Evolutionary conservation across 2,113 vertebrate species (phyloP).

Genomic region (Ondatra zibethicus): DNA sequence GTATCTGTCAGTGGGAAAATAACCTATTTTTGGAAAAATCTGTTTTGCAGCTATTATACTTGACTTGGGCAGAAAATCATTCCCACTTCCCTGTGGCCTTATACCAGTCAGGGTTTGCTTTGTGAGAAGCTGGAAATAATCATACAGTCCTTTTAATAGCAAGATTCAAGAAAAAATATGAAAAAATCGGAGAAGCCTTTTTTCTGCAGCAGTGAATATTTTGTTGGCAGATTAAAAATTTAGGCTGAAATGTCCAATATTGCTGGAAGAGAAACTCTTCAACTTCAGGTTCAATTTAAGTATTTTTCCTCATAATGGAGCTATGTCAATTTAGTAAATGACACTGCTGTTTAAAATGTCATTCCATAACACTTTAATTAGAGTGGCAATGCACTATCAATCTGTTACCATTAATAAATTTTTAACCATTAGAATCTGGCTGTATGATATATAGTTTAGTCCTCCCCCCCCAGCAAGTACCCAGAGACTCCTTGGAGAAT

Average conservation of each 20-base stretch:
- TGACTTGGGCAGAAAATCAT: slow-evolving; percentile 39
- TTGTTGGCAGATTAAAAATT: slow-evolving; percentile 86
- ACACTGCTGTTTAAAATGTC: slow-evolving; percentile 88
- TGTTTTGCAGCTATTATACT: slow-evolving; percentile 36
- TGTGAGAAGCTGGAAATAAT: slow-evolving; percentile 55
- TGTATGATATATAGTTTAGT: slow-evolving; percentile 73
- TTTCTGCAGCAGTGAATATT: slow-evolving; percentile 82
- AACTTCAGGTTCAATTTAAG: slow-evolving; percentile 85
- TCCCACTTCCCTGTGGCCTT: neutral
- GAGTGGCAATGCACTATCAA: slow-evolving; percentile 86
- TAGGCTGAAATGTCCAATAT: slow-evolving; percentile 81
- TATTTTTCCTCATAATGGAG: slow-evolving; percentile 86
- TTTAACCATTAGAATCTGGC: slow-evolving; percentile 85
- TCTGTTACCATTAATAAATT: slow-evolving; percentile 89
- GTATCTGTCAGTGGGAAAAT: neutral
- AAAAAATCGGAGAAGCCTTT: slow-evolving; percentile 76
- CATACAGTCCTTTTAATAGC: neutral
- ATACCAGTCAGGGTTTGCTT: neutral
- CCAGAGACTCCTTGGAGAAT: slow-evolving; percentile 21
- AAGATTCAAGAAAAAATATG: neutral
- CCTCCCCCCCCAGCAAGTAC: neutral
- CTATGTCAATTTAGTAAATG: slow-evolving; percentile 87
- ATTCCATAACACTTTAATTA: slow-evolving; percentile 87
- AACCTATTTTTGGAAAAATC: slow-evolving; percentile 57
- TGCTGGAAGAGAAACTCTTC: slow-evolving; percentile 72